Percentiles rank a stretch among this genome's conserved stretches.
Evolutionary conservation across 2,888 invertebrate genomes (phyloP).

Genomic region (Volucella zonaria): DNA sequence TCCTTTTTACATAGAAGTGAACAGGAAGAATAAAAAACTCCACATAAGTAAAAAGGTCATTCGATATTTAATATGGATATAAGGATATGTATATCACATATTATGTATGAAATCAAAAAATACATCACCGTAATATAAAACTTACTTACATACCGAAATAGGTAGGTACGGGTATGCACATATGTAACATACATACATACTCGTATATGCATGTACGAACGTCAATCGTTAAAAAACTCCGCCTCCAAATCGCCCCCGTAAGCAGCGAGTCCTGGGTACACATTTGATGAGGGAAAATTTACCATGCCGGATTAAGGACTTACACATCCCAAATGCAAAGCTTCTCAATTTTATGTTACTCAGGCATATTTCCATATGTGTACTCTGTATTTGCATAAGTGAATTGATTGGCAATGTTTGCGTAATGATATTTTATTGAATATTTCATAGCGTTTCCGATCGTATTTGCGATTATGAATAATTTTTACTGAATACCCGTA

Average conservation of each 20-base stretch:
- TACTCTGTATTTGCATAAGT: conserved; percentile 33
- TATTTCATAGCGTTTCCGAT: conserved; percentile 13
- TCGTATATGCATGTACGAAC: too few species aligned
- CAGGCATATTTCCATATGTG: conserved; percentile 10
- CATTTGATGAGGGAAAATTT: background rate
- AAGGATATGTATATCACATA: too few species aligned
- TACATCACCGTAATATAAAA: too few species aligned
- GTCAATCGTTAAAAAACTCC: background rate
- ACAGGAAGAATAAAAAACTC: too few species aligned
- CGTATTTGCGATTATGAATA: conserved; percentile 16
- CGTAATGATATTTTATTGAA: conserved; percentile 14
- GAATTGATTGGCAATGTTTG: conserved; percentile 25
- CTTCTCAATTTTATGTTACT: conserved; percentile 14
- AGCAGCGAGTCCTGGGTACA: too few species aligned
- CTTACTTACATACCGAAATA: too few species aligned
- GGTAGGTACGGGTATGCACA: too few species aligned
- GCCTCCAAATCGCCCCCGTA: background rate
- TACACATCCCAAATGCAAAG: conserved; percentile 5
- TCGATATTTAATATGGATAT: too few species aligned
- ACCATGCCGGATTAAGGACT: background rate
- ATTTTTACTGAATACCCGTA: background rate
- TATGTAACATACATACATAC: too few species aligned
- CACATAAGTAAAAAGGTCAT: too few species aligned
- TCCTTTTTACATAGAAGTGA: too few species aligned
- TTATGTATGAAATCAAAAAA: too few species aligned